Conservation (phyloP, 2,797 vertebrate species). For the Gallirallus australis region DNA sequence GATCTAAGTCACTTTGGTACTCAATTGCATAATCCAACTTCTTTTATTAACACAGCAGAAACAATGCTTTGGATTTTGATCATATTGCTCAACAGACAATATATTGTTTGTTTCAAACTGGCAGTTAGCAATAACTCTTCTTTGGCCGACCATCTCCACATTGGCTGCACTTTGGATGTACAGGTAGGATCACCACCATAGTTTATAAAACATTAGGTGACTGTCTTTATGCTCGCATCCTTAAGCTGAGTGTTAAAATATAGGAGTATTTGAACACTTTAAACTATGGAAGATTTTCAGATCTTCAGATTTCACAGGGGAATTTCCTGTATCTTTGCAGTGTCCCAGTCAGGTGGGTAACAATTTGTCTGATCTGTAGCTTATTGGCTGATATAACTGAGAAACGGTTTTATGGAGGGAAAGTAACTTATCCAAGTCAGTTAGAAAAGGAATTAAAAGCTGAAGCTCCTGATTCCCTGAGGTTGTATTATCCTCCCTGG, state of each 20-base stretch:
- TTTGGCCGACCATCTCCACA: neutral
- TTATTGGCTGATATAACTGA: fast-evolving
- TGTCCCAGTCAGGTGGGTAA: neutral
- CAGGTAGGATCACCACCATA: fast-evolving
- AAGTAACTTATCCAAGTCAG: neutral
- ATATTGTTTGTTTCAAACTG: conserved; percentile 7
- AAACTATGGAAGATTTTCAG: neutral
- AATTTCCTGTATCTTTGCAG: neutral
- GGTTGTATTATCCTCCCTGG: neutral
- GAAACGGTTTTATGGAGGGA: neutral
- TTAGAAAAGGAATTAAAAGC: neutral
- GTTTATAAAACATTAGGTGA: neutral
- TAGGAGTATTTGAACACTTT: neutral
- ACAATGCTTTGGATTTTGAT: conserved; percentile 49
- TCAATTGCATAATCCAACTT: conserved; percentile 14
- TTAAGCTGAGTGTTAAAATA: neutral
- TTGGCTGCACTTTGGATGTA: neutral
- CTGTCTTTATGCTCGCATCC: neutral
- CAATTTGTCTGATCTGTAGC: neutral
- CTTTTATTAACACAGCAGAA: conserved; percentile 44
- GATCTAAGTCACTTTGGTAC: neutral
- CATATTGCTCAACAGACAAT: neutral
- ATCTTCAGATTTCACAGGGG: neutral
- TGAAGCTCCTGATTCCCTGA: neutral
- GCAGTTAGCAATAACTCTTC: neutral